phyloP scores from a whole-genome alignment of 2,888 invertebrate genomes.

The Eucera pruinosa region DNA sequence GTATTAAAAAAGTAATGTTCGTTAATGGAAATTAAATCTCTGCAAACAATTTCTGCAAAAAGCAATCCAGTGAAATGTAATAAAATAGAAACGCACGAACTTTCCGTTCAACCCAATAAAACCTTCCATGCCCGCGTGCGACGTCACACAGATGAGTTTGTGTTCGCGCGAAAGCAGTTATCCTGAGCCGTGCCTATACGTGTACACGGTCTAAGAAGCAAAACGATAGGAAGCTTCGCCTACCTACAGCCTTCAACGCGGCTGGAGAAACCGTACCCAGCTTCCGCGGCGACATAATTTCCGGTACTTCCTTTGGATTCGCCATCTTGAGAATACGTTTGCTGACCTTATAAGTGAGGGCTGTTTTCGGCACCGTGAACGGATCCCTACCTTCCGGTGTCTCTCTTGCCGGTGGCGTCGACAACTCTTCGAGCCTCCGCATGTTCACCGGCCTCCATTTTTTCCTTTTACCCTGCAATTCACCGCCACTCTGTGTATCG shows the following conservation, averaged over 20 bases:
- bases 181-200: no score
- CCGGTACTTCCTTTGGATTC: slow-evolving; percentile 24
- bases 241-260: slow-evolving; percentile 67
- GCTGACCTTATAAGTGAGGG: slow-evolving; percentile 71
- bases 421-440: slow-evolving; percentile 59
- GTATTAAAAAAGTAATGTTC: no score
- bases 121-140: no score
- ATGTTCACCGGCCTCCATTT: slow-evolving; percentile 62
- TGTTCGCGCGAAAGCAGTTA: no score
- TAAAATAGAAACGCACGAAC: no score
- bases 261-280: slow-evolving; percentile 69
- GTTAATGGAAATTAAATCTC: no score
- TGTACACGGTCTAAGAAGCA: no score
- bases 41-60: no score
- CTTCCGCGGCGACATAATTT: slow-evolving; percentile 34
- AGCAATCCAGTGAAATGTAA: no score
- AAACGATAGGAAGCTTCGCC: no score
- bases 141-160: no score
- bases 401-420: slow-evolving; percentile 57
- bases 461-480: slow-evolving; percentile 54
- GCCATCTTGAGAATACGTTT: slow-evolving; percentile 65
- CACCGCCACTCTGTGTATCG: slow-evolving; percentile 8
- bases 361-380: slow-evolving; percentile 63
- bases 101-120: no score
- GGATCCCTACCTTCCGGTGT: slow-evolving; percentile 61